phyloP scores from a whole-genome alignment of 2,113 vertebrate species.

The Eurystomus gularis region DNA sequence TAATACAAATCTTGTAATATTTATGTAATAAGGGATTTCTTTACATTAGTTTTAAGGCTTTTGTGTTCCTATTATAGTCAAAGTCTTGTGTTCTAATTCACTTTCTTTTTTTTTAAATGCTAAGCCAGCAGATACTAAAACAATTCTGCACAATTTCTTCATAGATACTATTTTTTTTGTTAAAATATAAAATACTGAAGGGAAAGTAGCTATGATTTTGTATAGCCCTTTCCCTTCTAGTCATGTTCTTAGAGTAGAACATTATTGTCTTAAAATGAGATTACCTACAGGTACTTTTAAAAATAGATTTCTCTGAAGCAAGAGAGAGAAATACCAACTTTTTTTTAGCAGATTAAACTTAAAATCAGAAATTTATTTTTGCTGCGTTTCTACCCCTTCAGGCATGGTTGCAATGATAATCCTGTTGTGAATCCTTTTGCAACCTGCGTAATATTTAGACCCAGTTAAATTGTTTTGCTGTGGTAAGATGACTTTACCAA shows the following conservation, averaged over 20 bases:
- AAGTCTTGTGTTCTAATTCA: background rate
- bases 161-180: background rate
- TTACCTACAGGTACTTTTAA: background rate
- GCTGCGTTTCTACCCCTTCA: background rate
- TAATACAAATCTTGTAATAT: background rate
- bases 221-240: background rate
- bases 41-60: background rate
- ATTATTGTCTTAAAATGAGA: background rate
- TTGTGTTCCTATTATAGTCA: background rate
- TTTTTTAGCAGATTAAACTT: background rate
- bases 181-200: background rate
- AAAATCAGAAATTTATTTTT: background rate
- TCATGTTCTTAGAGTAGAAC: background rate
- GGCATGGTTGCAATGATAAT: background rate
- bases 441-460: fast-evolving
- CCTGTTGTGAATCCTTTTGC: background rate
- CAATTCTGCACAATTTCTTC: background rate
- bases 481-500: background rate
- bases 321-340: background rate
- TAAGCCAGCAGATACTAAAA: background rate
- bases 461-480: background rate
- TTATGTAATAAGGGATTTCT: background rate
- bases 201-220: background rate
- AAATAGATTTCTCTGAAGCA: background rate
- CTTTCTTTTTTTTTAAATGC: background rate